phyloP scores from a whole-genome alignment of 2,797 vertebrate genomes.

The Rhinichthys osculus region DNA sequence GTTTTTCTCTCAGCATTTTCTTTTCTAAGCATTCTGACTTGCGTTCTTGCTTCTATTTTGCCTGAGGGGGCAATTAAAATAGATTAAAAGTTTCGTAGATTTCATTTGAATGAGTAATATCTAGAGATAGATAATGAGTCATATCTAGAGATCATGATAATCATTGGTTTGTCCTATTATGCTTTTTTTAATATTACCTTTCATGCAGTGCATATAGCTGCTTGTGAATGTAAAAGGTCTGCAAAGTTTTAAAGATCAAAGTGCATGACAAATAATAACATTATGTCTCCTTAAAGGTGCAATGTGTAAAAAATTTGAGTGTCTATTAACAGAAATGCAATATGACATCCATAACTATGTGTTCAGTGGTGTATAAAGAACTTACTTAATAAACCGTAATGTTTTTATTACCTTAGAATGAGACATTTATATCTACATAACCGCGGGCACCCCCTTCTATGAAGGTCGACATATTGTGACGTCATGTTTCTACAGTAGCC shows the following conservation, averaged over 20 bases:
- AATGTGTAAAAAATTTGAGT: no score
- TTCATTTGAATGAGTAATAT: neutral
- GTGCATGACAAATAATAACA: neutral
- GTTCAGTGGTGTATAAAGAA: no score
- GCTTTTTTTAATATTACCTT: neutral
- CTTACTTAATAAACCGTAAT: no score
- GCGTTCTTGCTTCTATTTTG: neutral
- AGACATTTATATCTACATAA: no score
- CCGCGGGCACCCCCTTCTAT: no score
- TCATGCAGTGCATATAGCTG: neutral
- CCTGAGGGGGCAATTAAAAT: neutral
- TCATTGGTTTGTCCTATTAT: neutral
- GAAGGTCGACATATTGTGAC: no score
- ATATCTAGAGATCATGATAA: neutral
- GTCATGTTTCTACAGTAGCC: no score
- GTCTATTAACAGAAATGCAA: no score
- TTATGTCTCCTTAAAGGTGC: no score
- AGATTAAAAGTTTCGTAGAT: neutral
- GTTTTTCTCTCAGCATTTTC: neutral
- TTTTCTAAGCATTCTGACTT: neutral
- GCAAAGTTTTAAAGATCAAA: neutral
- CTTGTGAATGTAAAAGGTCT: neutral
- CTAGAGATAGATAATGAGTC: no score
- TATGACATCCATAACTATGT: no score
- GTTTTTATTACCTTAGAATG: no score